Conservation (phyloP, 2,797 vertebrate genomes). For the Halcyon chelicuti region DNA sequence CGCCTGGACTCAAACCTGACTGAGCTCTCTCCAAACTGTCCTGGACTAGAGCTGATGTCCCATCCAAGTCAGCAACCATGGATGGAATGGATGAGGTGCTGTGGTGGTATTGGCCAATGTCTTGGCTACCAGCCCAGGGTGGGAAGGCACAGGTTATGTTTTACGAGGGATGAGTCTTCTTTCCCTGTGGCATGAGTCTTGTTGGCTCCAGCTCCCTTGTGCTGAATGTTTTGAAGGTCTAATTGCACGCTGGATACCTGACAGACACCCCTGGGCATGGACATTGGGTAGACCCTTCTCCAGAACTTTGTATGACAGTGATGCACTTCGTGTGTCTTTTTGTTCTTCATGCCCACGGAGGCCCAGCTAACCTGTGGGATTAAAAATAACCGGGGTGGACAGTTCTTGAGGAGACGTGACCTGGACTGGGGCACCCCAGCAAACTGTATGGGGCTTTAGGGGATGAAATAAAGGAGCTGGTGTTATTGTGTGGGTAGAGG, state of each 20-base stretch:
- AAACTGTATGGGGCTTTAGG: neutral
- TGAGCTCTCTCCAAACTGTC: neutral
- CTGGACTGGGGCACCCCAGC: neutral
- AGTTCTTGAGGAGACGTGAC: neutral
- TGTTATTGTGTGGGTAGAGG: neutral
- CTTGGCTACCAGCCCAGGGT: neutral
- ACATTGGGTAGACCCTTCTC: neutral
- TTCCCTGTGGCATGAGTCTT: neutral
- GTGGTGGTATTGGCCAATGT: neutral
- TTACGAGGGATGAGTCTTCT: neutral
- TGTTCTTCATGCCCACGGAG: neutral
- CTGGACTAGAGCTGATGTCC: neutral
- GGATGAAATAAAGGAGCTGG: neutral
- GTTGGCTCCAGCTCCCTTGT: neutral
- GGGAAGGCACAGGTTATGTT: neutral
- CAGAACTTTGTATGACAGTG: neutral
- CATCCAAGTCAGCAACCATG: neutral
- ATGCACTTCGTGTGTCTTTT: neutral
- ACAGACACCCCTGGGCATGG: neutral
- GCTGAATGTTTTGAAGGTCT: neutral
- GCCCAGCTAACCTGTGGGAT: neutral
- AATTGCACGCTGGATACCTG: neutral
- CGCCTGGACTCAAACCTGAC: neutral
- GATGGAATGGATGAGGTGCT: neutral
- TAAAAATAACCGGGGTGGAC: neutral